phyloP scores from a whole-genome alignment of 1,140 invertebrate genomes.

The Olivierus martensii region DNA sequence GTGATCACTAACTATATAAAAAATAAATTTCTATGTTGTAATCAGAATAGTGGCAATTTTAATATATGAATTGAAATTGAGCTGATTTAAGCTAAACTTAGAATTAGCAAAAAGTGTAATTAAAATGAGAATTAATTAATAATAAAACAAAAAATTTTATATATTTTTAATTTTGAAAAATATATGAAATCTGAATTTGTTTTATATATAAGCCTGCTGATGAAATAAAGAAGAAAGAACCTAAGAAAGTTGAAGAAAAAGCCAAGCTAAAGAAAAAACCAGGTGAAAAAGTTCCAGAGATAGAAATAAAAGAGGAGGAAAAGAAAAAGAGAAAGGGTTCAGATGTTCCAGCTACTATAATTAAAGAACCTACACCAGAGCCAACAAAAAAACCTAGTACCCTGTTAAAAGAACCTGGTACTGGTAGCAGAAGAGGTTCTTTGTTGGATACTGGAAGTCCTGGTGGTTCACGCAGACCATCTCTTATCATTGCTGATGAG shows the following conservation, averaged over 20 bases:
- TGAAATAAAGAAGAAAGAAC: slow-evolving; percentile 15
- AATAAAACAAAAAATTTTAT: too few species aligned
- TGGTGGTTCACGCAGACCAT: slow-evolving; percentile 9
- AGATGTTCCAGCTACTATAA: slow-evolving; percentile 9
- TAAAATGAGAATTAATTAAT: too few species aligned
- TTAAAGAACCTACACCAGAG: slow-evolving; percentile 20
- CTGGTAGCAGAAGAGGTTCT: slow-evolving; percentile 16
- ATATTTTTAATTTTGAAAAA: too few species aligned
- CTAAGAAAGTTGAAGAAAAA: slow-evolving; percentile 17
- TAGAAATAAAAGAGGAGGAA: background rate
- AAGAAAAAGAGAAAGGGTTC: background rate
- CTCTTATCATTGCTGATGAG: slow-evolving; percentile 56
- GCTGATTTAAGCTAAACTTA: too few species aligned
- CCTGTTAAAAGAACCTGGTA: slow-evolving; percentile 10
- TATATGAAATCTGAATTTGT: too few species aligned
- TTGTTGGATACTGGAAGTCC: background rate
- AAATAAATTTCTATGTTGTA: too few species aligned
- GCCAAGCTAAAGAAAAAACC: slow-evolving; percentile 23
- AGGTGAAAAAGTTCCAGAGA: slow-evolving; percentile 19
- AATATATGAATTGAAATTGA: too few species aligned
- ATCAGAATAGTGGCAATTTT: too few species aligned
- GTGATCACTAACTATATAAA: too few species aligned
- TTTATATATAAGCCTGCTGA: slow-evolving; percentile 11
- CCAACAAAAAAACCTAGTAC: slow-evolving; percentile 7
- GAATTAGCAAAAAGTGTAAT: too few species aligned